Conservation (phyloP, 2,888 invertebrate genomes). For the Zygaena filipendulae region DNA sequence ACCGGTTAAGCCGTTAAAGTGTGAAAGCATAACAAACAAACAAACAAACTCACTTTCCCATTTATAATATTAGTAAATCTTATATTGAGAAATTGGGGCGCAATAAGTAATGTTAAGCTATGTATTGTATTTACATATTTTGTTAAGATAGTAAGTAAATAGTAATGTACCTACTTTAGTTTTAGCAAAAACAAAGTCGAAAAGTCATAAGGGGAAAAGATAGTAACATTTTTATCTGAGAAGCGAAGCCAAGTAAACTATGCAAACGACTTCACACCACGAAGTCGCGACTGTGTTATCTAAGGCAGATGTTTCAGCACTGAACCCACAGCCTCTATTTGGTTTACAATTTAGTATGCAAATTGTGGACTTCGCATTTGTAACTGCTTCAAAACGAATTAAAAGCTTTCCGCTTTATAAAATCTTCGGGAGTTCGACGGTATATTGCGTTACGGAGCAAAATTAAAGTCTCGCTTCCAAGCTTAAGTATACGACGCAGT, state of each 20-base stretch:
- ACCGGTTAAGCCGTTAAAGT: too few species aligned
- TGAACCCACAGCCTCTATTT: slow-evolving; percentile 33
- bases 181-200: too few species aligned
- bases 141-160: too few species aligned
- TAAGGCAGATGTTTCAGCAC: slow-evolving; percentile 31
- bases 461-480: slow-evolving; percentile 23
- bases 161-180: too few species aligned
- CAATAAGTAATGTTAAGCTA: too few species aligned
- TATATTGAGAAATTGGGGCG: too few species aligned
- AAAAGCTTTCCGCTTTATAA: slow-evolving; percentile 35
- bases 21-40: too few species aligned
- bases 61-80: too few species aligned
- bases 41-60: too few species aligned
- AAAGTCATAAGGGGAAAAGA: too few species aligned
- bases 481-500: slow-evolving; percentile 19
- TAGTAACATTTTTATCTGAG: too few species aligned
- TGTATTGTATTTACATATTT: too few species aligned
- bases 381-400: slow-evolving; percentile 37
- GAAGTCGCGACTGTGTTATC: slow-evolving; percentile 29
- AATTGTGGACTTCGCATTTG: slow-evolving; percentile 41
- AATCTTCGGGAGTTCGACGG: slow-evolving; percentile 26
- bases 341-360: slow-evolving; percentile 51
- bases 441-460: slow-evolving; percentile 33
- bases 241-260: slow-evolving; percentile 27
- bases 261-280: slow-evolving; percentile 36